Evolutionary conservation across 2,797 vertebrate species (phyloP).

Genomic region (Myotis daubentonii): DNA sequence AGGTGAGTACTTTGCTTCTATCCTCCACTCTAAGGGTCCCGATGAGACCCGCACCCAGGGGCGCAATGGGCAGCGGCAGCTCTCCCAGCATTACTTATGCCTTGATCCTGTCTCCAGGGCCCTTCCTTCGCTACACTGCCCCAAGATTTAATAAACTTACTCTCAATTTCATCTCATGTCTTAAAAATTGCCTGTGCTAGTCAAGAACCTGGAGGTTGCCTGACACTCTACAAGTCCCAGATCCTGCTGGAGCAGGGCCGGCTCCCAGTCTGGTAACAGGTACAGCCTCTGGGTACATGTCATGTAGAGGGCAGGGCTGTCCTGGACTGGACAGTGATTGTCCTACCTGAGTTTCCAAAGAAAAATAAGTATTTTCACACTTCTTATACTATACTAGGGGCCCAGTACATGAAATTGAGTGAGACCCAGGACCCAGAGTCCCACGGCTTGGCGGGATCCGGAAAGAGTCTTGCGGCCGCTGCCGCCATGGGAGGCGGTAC

Average conservation of each 20-base stretch:
- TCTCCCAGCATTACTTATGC: not conserved
- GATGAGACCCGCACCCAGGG: not conserved
- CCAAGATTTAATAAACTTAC: not conserved
- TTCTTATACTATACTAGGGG: not conserved
- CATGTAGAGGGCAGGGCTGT: not conserved
- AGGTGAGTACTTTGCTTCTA: not conserved
- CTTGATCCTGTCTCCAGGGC: not conserved
- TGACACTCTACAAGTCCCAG: not conserved
- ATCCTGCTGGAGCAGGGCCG: not conserved
- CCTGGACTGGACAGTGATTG: not conserved
- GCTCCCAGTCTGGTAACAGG: not conserved
- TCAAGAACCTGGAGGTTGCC: not conserved
- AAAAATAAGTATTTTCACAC: not conserved
- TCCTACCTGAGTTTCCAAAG: slow-evolving; percentile 1
- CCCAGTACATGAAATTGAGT: no score
- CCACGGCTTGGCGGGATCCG: no score
- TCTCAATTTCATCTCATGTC: not conserved
- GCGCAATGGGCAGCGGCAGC: not conserved
- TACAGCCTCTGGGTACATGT: not conserved
- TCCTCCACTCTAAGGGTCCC: not conserved
- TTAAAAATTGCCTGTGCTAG: not conserved
- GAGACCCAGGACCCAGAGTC: no score
- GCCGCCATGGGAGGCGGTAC: no score
- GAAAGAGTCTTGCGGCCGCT: no score
- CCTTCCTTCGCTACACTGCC: not conserved